Evolutionary conservation across 2,888 invertebrate genomes (phyloP).

Genomic region (Drosophila mayaguana): DNA sequence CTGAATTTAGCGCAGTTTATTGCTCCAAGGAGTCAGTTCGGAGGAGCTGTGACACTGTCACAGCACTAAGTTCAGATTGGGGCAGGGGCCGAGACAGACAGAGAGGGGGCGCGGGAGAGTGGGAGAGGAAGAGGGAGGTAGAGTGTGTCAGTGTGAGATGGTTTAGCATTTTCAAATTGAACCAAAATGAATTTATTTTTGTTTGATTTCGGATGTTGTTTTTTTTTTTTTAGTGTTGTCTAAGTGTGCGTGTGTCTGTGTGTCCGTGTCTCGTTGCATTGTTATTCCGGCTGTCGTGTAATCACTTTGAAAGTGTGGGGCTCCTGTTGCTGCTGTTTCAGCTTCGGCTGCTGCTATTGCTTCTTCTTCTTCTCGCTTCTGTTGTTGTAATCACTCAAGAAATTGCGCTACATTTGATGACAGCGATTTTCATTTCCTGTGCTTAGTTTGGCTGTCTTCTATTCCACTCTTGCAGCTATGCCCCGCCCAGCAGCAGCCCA

Average conservation of each 20-base stretch:
- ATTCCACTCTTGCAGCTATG: conserved; percentile 18
- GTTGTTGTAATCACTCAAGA: conserved; percentile 79
- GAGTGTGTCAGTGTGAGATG: background rate
- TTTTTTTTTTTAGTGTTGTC: conserved; percentile 54
- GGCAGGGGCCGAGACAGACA: background rate
- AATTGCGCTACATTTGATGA: conserved; percentile 81
- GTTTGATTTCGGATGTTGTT: conserved; percentile 25
- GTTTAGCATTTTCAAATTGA: conserved; percentile 59
- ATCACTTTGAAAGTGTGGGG: conserved; percentile 65
- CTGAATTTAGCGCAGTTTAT: conserved; percentile 81
- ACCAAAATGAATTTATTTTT: conserved; percentile 78
- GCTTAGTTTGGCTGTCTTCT: conserved; percentile 52
- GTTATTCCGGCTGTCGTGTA: conserved; percentile 71
- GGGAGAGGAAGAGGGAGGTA: background rate
- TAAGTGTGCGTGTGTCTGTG: conserved; percentile 14
- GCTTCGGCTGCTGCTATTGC: conserved; percentile 29
- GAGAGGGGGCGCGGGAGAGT: background rate
- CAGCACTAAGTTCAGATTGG: conserved; percentile 31
- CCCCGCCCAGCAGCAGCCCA: conserved; percentile 22
- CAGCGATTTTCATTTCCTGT: conserved; percentile 79
- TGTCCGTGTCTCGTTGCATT: conserved; percentile 56
- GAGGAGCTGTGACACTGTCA: conserved; percentile 55
- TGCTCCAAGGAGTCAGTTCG: conserved; percentile 72
- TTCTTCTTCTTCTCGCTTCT: conserved; percentile 7
- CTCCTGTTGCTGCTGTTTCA: conserved; percentile 50